Base-by-base conservation (phyloP, 2,113 vertebrate species). In the Chaetura pelagica region DNA sequence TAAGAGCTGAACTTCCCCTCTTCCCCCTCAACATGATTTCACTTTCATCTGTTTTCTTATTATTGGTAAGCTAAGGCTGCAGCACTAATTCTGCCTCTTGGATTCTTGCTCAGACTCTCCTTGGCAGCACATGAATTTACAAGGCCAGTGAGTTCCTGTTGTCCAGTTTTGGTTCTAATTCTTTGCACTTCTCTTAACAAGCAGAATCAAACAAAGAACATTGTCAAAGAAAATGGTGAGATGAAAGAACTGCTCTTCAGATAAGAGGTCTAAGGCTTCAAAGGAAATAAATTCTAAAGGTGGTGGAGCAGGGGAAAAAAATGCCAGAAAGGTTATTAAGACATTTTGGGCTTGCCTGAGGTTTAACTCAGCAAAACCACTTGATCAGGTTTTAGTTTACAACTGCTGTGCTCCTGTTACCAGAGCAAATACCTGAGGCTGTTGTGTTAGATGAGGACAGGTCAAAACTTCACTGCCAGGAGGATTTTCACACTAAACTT, bases 401-500 rank as follows among this genome's bases (percentile, higher is more conserved):
- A 83, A 48, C 62, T 84, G 72, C 51, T 4, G 20, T 40, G 61
- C 68, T 82, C 58, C 77, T 89, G 58, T 74, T 95, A 94, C 48
- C 90, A 95, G 30, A 84, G 57, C 80, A 96, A 75, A 64, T 95
- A 90, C 61, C 79, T 91, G 44, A 46, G 64, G 16, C 48, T 82
- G 51, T 75, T 93, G 63, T 87, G 81, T 93, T 95, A 89, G 81
- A 86, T 48, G 26, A 84, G 88, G 59, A 93, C 66, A 90, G 86
- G 88, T 95, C 71, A 94, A 68, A 93, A 67, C 54, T 87, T 83
- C 89, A 27, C 63, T 76, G 62, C 64, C 1, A 27, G 72, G 81
- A 91, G 69, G 78, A 79, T 94, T 88, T 94, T 93, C 92, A 87
- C 93, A 80, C 88, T 81, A 81, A 71, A 71, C 51, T 83, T 89